Evolutionary conservation across 1,140 invertebrate species (phyloP).

Genomic region (Whitmania pigra): DNA sequence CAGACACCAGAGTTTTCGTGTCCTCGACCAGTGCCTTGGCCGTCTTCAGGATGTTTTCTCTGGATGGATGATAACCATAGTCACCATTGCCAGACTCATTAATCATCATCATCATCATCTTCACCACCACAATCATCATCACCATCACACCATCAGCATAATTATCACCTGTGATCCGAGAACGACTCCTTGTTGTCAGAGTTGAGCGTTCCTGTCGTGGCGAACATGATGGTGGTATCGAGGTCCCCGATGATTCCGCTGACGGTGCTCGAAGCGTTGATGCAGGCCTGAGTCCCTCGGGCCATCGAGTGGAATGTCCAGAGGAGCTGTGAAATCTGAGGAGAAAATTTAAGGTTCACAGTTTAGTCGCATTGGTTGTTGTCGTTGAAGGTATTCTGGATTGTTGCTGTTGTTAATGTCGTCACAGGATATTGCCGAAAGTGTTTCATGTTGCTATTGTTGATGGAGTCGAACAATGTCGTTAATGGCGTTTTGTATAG

Average conservation of each 20-base stretch:
- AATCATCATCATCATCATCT: too few relatives aligned
- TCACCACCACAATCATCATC: too few relatives aligned
- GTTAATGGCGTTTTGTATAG: too few relatives aligned
- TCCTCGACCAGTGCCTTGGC: constrained; percentile 98
- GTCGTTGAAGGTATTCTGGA: too few relatives aligned
- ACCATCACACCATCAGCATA: neutral
- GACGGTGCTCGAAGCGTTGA: constrained; percentile 92
- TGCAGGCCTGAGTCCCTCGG: constrained; percentile 86
- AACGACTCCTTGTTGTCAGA: constrained; percentile 84
- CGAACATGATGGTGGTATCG: constrained; percentile 97
- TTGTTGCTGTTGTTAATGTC: too few relatives aligned
- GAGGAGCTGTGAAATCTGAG: constrained; percentile 75
- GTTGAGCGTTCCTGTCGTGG: constrained; percentile 87
- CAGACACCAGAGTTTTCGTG: constrained; percentile 88
- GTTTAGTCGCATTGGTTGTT: too few relatives aligned
- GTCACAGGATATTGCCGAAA: too few relatives aligned
- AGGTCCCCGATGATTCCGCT: constrained; percentile 92
- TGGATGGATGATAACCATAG: constrained; percentile 21
- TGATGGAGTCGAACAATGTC: too few relatives aligned
- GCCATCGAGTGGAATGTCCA: constrained; percentile 64
- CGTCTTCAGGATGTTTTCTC: constrained; percentile 91
- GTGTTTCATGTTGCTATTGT: too few relatives aligned
- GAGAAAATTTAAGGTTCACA: too few relatives aligned
- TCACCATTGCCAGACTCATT: too few relatives aligned
- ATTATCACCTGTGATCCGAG: constrained; percentile 46